These are phyloP conservation scores for Python bivittatus DNA, from an alignment of 2,113 vertebrate species.

Conservation along the genomic window DNA sequence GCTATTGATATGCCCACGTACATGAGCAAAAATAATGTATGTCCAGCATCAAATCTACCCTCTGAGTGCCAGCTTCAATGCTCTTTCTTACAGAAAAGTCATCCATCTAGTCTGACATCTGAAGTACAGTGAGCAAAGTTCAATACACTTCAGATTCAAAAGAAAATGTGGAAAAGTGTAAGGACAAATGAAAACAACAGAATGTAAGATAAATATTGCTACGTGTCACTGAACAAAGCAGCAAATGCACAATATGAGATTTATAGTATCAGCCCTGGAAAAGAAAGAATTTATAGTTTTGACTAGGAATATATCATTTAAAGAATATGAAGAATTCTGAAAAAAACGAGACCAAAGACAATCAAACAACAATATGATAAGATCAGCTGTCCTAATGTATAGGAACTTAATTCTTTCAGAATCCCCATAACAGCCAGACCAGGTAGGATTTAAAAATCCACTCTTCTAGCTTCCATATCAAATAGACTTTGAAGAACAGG, in stretches of 20 bases:
- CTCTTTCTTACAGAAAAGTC: constrained; percentile 44
- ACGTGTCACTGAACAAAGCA: constrained; percentile 45
- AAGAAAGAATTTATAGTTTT: constrained; percentile 35
- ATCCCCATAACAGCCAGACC: not conserved
- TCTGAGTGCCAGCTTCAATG: constrained; percentile 4
- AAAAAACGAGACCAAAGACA: not conserved
- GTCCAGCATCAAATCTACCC: constrained; percentile 15
- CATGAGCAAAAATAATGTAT: constrained; percentile 29
- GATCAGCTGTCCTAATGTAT: constrained; percentile 18
- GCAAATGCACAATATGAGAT: constrained; percentile 32
- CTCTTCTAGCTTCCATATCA: not conserved
- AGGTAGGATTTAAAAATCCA: not conserved
- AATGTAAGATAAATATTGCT: constrained; percentile 49
- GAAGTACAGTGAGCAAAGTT: constrained; percentile 34
- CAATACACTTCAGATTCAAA: constrained; percentile 52
- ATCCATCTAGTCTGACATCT: constrained; percentile 28
- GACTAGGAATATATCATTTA: constrained; percentile 53
- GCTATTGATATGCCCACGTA: constrained; percentile 5
- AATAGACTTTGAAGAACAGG: not conserved
- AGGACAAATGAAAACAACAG: constrained; percentile 41
- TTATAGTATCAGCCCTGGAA: constrained; percentile 46
- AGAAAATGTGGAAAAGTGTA: constrained; percentile 39
- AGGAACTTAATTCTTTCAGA: not conserved
- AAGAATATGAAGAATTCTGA: constrained; percentile 42
- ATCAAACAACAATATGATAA: not conserved